Conservation (phyloP, 2,113 vertebrate genomes). For the Elgaria multicarinata region DNA sequence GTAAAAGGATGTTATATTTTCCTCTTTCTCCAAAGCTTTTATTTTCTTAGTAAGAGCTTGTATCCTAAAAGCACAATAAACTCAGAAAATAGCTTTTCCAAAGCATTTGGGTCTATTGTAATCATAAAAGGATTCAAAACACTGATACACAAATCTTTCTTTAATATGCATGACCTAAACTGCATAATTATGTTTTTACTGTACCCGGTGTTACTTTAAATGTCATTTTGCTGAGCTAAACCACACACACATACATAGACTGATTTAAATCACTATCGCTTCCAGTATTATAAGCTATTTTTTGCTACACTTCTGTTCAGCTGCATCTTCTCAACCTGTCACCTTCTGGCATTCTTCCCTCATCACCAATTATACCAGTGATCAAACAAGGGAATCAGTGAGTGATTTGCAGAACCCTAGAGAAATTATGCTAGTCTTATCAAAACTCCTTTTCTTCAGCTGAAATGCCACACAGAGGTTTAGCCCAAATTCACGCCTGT, state of each 20-base stretch:
- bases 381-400: conserved; percentile 9
- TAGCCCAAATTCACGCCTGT: background rate
- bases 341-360: background rate
- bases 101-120: conserved; percentile 3
- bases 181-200: conserved; percentile 10
- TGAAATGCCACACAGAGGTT: background rate
- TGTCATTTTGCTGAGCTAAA: background rate
- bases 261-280: conserved; percentile 25
- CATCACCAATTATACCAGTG: conserved; percentile 18
- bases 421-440: background rate
- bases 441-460: background rate
- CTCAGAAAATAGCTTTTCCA: conserved; percentile 4
- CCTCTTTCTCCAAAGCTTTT: conserved; percentile 34
- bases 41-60: conserved; percentile 40
- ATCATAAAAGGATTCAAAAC: conserved; percentile 19
- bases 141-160: conserved; percentile 2
- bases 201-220: conserved; percentile 10
- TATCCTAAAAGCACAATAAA: conserved; percentile 56
- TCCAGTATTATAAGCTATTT: conserved; percentile 23
- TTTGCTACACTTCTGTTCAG: conserved; percentile 4
- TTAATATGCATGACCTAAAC: conserved; percentile 13
- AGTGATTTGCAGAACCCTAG: background rate
- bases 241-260: background rate
- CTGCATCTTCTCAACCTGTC: conserved; percentile 20
- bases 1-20: conserved; percentile 25